These are phyloP conservation scores for Eurytemora carolleeae DNA, from an alignment of 1,140 invertebrate species.

Conservation along the genomic window DNA sequence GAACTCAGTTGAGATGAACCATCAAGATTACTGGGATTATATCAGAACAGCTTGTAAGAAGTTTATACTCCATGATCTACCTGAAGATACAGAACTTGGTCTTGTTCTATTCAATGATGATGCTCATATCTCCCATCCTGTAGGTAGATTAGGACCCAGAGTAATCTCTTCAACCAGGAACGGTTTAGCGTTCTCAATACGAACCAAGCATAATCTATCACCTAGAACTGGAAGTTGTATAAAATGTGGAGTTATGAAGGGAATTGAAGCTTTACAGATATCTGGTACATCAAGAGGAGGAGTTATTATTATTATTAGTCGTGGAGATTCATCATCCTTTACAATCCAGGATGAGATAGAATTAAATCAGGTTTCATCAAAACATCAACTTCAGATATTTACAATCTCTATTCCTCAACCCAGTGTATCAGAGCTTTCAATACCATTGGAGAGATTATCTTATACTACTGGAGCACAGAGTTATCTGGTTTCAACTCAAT, in stretches of 20 bases:
- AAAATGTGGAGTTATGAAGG: background rate
- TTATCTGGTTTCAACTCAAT: background rate
- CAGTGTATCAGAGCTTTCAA: background rate
- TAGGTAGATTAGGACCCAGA: background rate
- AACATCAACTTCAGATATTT: background rate
- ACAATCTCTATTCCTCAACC: background rate
- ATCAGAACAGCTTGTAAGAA: conserved; percentile 11
- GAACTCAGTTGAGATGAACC: conserved; percentile 10
- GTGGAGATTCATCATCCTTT: background rate
- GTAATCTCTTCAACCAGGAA: conserved; percentile 1
- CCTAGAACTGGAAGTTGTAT: conserved; percentile 7
- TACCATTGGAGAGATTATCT: background rate
- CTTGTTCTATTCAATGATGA: conserved; percentile 11
- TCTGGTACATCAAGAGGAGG: background rate
- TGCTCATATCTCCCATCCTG: conserved; percentile 3
- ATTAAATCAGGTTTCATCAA: background rate
- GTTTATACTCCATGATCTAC: background rate
- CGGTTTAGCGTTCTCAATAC: background rate
- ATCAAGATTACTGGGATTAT: background rate
- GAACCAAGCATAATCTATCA: background rate
- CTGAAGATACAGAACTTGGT: background rate
- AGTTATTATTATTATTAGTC: background rate
- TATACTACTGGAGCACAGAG: background rate
- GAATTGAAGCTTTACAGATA: background rate
- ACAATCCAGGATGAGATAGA: background rate